Evolutionary conservation across 2,113 vertebrate genomes (phyloP), one percentile per base, ranked within the genome.

Genomic region (Turnix velox): DNA sequence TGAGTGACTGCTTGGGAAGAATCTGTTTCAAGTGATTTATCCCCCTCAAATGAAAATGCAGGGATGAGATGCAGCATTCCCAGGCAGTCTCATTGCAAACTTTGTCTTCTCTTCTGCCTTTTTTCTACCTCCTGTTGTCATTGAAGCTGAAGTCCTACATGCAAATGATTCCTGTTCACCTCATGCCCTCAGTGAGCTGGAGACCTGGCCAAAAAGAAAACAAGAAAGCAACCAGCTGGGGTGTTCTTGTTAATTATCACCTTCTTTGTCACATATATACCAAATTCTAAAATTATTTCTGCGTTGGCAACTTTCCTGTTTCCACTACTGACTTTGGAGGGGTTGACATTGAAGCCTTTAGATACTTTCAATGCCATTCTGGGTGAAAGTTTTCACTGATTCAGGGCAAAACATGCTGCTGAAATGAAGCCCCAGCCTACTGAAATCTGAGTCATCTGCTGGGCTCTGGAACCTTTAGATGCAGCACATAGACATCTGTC

Each of bases 381-480:
- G 18, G 17, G 16, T 46, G 61, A 78, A 89, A 59, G 23, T 69
- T 91, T 84, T 65, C 49, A 12, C 20, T 59, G 79, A 46, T 80
- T 88, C 62, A 57, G 40, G 87, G 71, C 14, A 59, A 57, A 85
- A 28, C n/a, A 57, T 25, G 43, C 17, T 77, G 39, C 37, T 82
- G 52, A 91, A 90, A 33, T 13, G 9, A 55, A 90, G 28, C 10
- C 40, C 33, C 79, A 52, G 33, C 2, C 1, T 69, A 63, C 28
- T 69, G 45, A 68, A 88, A 39, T 77, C 67, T 80, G 86, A 94
- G 72, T 92, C 55, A 86, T 92, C 71, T 68, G 25, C 71, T 88
- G 58, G 71, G 55, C 46, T 91, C 46, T 91, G 84, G 74, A 95
- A 91, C 39, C 28, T 83, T 89, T 62, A 84, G 55, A 80, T 92